Evolutionary conservation across 2,888 invertebrate species (phyloP), one percentile per base, ranked within the genome.

Genomic region (Lamproptera curius): DNA sequence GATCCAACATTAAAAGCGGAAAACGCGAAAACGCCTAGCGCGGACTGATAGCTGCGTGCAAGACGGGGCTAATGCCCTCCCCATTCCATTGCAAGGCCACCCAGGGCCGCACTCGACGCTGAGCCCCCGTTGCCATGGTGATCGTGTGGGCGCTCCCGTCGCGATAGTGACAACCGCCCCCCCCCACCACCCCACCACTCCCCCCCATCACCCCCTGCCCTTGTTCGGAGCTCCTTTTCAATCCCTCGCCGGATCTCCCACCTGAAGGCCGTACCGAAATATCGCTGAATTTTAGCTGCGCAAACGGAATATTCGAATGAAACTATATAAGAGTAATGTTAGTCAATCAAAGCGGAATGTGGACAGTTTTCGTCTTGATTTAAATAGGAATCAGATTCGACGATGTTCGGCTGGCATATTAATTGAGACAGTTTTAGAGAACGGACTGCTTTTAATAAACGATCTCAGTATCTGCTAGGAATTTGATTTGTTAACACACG

Each of bases 41-140:
- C 72, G 73, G 76, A 77, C 80, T 78, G 78, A 80, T 82, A 82
- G 76, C 73, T 69, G 71, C 73, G 71, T 73, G 66, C 60, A 81
- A 79, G 81, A 71, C 81, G 83, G 73, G 88, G 86, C 74, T 83
- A 87, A 80, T 87, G 88, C 85, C 87, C 88, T 86, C 86, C 88
- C 80, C 88, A 85, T 75, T 73, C 87, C 84, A 85, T 73, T 88
- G 88, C 87, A 88, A 87, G 88, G 88, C 85, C 84, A 79, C 82
- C 83, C 88, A 88, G 88, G 80, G 84, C 82, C 84, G 87, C 67
- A 88, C 73, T 82, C 67, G 73, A 67, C 66, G 47, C 51, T 20
- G 68, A 57, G 66, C 57, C 57, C 50, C 61, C 72, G 83, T 82
- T 80, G 70, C 60, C 79, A 83, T 86, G 82, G 73, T 73, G 71